Base-by-base conservation (phyloP, 2,797 vertebrate genomes). In the Danio tinwini region DNA sequence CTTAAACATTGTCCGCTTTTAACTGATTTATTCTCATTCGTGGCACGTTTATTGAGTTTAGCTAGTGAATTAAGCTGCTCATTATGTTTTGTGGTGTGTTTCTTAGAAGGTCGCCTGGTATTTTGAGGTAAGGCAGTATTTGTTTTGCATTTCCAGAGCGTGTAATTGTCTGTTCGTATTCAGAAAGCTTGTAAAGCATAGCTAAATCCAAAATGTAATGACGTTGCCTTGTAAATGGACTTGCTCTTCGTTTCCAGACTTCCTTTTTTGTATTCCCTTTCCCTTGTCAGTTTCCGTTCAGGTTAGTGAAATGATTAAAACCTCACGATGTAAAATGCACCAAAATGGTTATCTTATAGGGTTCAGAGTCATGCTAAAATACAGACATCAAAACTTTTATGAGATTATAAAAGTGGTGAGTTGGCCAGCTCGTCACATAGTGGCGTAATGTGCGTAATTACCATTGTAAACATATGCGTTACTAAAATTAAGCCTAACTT, bases 151-250 rank as follows among this genome's bases (percentile, higher is more conserved):
- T 90, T 90, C 85, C 87, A 89, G 78, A 84, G 81, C 88, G 85
- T 91, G 87, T 90, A 91, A 91, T 93, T 90, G 89, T 87, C 81
- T 75, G 12, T 88, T 85, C 69, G 61, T 87, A 90, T 93, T 90
- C 81, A 71, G 85, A 82, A 84, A 86, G 39, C 87, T 88, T 86
- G 84, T 93, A 90, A 94, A 92, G 73, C 29, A 47, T 88, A 70
- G 81, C 81, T 83, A 83, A 83, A 86, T 81, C 85, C 79, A 80
- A 85, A 90, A 92, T 84, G 88, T 78, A 88, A 86, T 87, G 88
- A 92, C 82, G 84, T 91, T 61, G 81, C 76, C 90, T 91, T 90
- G 85, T 91, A 91, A 91, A 92, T 89, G 9, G 85, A 90, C 91
- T 90, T 85, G 90, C 89, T 87, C 86, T 88, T 83, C 55, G 82